phyloP scores from a whole-genome alignment of 2,113 vertebrate species.

The Choloepus hoffmanni region DNA sequence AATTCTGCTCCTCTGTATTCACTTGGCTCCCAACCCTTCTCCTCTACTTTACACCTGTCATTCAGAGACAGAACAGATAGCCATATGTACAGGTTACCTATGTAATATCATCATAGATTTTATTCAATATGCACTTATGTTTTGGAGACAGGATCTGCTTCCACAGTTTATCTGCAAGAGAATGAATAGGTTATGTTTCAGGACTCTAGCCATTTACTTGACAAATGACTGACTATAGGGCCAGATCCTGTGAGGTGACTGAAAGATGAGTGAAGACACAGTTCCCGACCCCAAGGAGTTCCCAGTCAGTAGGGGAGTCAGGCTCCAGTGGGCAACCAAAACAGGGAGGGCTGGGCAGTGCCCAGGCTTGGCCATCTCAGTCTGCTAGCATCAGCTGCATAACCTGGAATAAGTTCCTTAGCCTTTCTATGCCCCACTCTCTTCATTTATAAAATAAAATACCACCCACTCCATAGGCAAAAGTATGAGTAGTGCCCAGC shows the following conservation, averaged over 20 bases:
- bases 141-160: background rate
- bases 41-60: background rate
- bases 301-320: background rate
- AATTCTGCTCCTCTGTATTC: background rate
- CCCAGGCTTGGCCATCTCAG: background rate
- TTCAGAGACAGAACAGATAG: background rate
- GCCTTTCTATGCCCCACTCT: background rate
- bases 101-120: background rate
- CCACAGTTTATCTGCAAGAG: background rate
- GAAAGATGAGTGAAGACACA: background rate
- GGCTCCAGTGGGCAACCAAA: background rate
- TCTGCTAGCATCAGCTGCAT: background rate
- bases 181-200: background rate
- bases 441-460: background rate
- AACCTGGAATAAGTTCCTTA: background rate
- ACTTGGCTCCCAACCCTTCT: background rate
- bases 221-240: background rate
- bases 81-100: background rate
- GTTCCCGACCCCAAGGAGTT: background rate
- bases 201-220: background rate
- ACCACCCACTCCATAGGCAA: background rate
- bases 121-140: background rate
- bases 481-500: background rate
- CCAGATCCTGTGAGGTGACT: background rate
- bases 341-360: background rate